These are phyloP conservation scores for Isichthys henryi DNA, from an alignment of 2,113 vertebrate genomes.

Conservation along the genomic window DNA sequence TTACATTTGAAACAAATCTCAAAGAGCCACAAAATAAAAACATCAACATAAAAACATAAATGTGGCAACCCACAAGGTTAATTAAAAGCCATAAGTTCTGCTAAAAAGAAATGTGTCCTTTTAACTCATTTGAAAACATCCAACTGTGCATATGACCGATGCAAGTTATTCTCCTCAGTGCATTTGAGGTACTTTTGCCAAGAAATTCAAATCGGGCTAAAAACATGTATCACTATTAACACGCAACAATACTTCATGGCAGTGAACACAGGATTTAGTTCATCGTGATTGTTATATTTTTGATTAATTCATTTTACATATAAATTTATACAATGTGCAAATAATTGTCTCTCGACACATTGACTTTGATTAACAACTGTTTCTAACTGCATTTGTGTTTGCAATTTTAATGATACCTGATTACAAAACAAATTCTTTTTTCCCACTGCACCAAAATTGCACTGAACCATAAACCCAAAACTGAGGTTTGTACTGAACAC, in stretches of 20 bases:
- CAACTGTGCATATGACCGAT: no score
- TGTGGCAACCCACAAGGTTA: neutral
- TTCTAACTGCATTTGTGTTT: neutral
- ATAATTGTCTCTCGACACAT: neutral
- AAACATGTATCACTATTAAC: neutral
- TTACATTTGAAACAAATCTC: neutral
- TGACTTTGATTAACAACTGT: neutral
- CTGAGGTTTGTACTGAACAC: neutral
- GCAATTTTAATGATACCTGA: neutral
- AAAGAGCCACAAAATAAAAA: no score
- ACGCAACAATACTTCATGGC: neutral
- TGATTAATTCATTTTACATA: neutral
- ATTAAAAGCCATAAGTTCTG: neutral
- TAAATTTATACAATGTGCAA: neutral
- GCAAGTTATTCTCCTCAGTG: neutral
- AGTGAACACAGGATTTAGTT: neutral
- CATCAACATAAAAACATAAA: neutral
- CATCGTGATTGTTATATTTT: neutral
- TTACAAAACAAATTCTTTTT: neutral
- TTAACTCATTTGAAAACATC: no score
- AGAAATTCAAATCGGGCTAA: neutral
- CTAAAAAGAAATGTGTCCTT: neutral
- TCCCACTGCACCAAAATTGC: neutral
- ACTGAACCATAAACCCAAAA: neutral
- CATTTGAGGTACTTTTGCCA: neutral